Percentiles rank a stretch among this genome's conserved stretches.
phyloP scores from a whole-genome alignment of 2,113 vertebrate genomes.

The Mastomys coucha region DNA sequence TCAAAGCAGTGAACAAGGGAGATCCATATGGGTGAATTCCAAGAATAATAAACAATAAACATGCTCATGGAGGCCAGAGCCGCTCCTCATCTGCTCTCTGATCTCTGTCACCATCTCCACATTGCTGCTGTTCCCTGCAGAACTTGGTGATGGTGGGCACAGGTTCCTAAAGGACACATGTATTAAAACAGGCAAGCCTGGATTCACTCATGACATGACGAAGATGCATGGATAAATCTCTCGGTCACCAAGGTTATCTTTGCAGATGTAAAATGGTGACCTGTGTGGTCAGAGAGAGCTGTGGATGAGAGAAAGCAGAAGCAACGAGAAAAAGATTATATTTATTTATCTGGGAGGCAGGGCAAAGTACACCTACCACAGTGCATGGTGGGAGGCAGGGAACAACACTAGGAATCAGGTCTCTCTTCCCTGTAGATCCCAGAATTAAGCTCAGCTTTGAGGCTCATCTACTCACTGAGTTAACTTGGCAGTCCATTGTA shows the following conservation, averaged over 20 bases:
- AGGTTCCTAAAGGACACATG: background rate
- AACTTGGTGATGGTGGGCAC: background rate
- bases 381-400: no score
- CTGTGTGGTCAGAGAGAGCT: background rate
- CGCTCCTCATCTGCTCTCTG: background rate
- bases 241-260: conserved; percentile 51
- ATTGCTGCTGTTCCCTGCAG: background rate
- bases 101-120: conserved; percentile 1
- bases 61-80: conserved; percentile 22
- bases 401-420: background rate
- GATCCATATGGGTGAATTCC: background rate
- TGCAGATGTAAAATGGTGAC: conserved; percentile 44
- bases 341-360: background rate
- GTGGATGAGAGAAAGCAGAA: conserved; percentile 13
- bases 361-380: no score
- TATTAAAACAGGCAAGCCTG: background rate
- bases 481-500: no score
- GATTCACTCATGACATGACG: background rate
- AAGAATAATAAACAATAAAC: conserved; percentile 60
- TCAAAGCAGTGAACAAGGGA: background rate
- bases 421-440: background rate
- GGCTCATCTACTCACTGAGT: background rate
- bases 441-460: background rate
- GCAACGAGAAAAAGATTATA: background rate
- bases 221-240: background rate